A percentile compares a stretch with the other conserved stretches of the same genome.
Evolutionary conservation across 2,888 invertebrate genomes (phyloP).

Genomic region (Hemistola chrysoprasaria): DNA sequence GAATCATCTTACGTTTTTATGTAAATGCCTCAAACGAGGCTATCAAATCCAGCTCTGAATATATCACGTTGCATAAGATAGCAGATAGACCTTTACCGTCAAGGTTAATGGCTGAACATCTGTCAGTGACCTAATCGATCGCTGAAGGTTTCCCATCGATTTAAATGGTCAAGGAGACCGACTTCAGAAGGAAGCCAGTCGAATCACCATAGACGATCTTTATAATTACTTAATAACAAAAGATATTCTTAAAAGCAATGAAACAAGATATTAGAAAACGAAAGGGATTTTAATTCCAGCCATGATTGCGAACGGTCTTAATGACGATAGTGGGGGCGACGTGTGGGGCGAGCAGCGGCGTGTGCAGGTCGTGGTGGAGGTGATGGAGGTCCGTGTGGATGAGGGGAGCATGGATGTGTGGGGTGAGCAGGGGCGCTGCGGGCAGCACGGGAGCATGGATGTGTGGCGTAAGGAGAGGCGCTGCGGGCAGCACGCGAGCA

Average conservation of each 20-base stretch:
- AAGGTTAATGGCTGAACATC: constrained; percentile 21
- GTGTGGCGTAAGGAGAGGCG: constrained; percentile 7
- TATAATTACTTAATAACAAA: too few relatives aligned
- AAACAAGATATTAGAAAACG: constrained; percentile 11
- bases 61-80: constrained; percentile 23
- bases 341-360: constrained; percentile 9
- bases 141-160: constrained; percentile 1
- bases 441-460: constrained; percentile 16
- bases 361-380: constrained; percentile 10
- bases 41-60: constrained; percentile 20
- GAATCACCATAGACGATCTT: too few relatives aligned
- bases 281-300: constrained; percentile 26
- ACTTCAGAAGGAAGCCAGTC: too few relatives aligned
- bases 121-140: constrained; percentile 22
- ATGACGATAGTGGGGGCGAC: constrained; percentile 29
- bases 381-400: constrained; percentile 11
- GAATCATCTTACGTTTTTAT: constrained; percentile 27
- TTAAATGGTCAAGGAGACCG: too few relatives aligned
- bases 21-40: constrained; percentile 27
- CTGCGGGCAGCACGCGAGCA: neutral
- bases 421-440: constrained; percentile 20
- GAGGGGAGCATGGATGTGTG: constrained; percentile 20
- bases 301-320: constrained; percentile 19
- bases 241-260: too few relatives aligned
- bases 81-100: constrained; percentile 18